These are phyloP conservation scores for Eurytoma californica DNA, from an alignment of 2,888 invertebrate genomes.

Conservation along the genomic window DNA sequence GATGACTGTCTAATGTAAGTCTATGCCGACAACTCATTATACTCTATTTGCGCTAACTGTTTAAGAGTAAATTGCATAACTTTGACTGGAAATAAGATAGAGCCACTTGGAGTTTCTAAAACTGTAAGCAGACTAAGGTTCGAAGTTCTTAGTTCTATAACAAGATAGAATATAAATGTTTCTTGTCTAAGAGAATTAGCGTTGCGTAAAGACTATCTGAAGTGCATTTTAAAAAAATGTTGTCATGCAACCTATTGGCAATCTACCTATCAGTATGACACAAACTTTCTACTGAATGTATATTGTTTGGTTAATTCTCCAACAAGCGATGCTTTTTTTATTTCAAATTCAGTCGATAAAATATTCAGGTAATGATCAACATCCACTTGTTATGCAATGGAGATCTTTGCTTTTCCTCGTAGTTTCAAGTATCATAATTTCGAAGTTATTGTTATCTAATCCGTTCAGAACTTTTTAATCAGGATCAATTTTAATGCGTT, in stretches of 20 bases:
- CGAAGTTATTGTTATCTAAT: too few species aligned
- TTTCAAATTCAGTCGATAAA: too few species aligned
- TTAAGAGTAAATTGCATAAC: constrained; percentile 35
- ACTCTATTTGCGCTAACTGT: constrained; percentile 19
- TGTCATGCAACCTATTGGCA: neutral
- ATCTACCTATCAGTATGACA: too few species aligned
- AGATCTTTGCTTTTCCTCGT: too few species aligned
- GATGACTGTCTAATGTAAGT: constrained; percentile 15
- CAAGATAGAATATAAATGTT: constrained; percentile 43
- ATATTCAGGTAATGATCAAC: too few species aligned
- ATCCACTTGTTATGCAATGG: too few species aligned
- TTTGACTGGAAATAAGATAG: constrained; percentile 36
- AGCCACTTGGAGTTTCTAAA: constrained; percentile 44
- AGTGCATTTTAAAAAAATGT: constrained; percentile 14
- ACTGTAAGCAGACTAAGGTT: constrained; percentile 39
- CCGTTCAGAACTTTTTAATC: too few species aligned
- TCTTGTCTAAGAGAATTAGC: constrained; percentile 23
- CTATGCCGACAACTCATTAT: constrained; percentile 20
- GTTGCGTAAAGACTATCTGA: constrained; percentile 11
- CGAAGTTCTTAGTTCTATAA: constrained; percentile 44
- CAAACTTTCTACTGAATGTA: too few species aligned
- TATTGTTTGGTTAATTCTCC: too few species aligned
- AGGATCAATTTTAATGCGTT: too few species aligned
- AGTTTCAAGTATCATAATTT: too few species aligned
- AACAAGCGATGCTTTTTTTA: too few species aligned